A percentile compares a stretch with the other conserved stretches of the same genome.
These are phyloP conservation scores for Callimico goeldii DNA, from an alignment of 2,797 vertebrate genomes.

Conservation along the genomic window DNA sequence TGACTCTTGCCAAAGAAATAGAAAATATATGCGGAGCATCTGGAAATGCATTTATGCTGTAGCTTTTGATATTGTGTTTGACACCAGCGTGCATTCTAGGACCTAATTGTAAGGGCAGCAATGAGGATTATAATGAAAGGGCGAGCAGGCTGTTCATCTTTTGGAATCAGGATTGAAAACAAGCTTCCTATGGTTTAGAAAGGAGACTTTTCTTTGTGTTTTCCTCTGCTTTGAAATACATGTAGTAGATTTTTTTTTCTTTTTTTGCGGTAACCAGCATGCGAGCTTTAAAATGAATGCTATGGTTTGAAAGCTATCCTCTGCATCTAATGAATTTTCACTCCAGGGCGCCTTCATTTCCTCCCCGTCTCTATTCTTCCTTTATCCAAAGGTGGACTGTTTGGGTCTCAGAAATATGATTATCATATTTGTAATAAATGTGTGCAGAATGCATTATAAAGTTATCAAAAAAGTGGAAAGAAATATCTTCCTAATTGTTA, in stretches of 20 bases:
- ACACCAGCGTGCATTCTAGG: background rate
- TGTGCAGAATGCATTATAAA: background rate
- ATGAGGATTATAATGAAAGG: constrained; percentile 16
- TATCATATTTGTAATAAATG: constrained; percentile 42
- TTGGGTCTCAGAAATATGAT: constrained; percentile 33
- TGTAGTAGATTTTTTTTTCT: background rate
- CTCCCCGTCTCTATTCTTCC: background rate
- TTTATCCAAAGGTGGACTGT: constrained; percentile 33
- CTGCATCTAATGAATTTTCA: constrained; percentile 54
- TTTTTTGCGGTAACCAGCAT: background rate
- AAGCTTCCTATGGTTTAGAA: constrained; percentile 45
- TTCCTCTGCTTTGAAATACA: constrained; percentile 28
- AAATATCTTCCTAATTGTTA: background rate
- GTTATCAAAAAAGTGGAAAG: background rate
- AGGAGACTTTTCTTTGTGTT: constrained; percentile 39
- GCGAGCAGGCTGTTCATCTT: constrained; percentile 15
- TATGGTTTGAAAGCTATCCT: background rate
- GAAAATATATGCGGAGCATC: background rate
- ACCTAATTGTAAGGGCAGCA: constrained; percentile 11
- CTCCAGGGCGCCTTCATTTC: background rate
- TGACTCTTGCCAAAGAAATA: background rate
- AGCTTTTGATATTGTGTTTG: constrained; percentile 21
- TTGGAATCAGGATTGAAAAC: constrained; percentile 44
- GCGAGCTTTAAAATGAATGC: constrained; percentile 37
- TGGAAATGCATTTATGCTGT: background rate